phyloP scores from a whole-genome alignment of 2,113 vertebrate species.

The Poeciliopsis turrubarensis region DNA sequence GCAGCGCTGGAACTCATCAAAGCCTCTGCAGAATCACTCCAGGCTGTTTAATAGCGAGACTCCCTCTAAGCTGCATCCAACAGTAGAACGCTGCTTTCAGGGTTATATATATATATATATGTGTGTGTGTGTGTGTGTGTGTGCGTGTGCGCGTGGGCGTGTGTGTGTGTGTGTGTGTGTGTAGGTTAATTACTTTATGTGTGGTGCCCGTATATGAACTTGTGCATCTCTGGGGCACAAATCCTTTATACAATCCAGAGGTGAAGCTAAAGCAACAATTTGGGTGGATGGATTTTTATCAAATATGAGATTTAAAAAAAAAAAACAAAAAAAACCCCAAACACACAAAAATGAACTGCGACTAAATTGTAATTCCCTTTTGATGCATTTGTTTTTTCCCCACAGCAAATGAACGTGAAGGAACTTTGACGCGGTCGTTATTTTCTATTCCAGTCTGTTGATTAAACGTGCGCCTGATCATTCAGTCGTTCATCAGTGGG shows the following conservation, averaged over 20 bases:
- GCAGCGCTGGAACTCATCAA: conserved; percentile 47
- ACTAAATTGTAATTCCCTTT: background rate
- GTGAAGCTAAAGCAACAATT: conserved; percentile 19
- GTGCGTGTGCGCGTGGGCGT: background rate
- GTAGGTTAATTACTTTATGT: background rate
- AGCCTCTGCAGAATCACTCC: conserved; percentile 53
- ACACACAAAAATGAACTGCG: conserved; percentile 9
- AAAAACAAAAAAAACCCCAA: background rate
- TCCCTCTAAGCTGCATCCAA: conserved; percentile 15
- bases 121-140: background rate
- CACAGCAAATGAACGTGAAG: background rate
- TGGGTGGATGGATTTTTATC: background rate
- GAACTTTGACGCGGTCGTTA: background rate
- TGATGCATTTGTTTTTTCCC: background rate
- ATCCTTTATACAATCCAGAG: background rate
- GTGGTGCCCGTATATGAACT: background rate
- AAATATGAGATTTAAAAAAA: background rate
- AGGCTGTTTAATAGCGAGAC: conserved; percentile 30
- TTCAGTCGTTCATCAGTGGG: too few relatives aligned
- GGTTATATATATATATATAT: background rate
- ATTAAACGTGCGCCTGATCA: too few relatives aligned
- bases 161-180: background rate
- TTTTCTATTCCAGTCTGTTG: background rate
- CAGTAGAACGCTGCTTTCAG: background rate
- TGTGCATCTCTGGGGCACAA: background rate